A percentile compares a stretch with the other conserved stretches of the same genome.
Conservation (phyloP, 23 tunicate genomes). For the Ciona savignyi region DNA sequence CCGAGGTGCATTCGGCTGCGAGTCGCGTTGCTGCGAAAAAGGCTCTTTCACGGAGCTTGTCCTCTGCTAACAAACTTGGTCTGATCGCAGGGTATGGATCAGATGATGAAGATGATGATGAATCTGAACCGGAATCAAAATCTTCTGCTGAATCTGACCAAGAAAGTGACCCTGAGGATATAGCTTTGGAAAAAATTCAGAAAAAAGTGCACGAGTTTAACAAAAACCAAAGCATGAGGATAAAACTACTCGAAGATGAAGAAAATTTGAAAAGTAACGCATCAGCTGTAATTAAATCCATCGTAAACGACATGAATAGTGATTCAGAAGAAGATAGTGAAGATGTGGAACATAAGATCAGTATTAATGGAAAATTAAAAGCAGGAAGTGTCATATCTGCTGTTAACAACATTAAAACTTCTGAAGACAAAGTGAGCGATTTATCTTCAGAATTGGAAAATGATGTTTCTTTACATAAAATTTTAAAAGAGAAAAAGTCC, state of each 20-base stretch:
- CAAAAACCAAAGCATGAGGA: constrained; percentile 9
- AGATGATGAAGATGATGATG: constrained; percentile 15
- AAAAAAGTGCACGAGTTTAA: constrained; percentile 15
- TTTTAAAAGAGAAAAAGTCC: neutral
- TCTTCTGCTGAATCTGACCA: constrained; percentile 9
- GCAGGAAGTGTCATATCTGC: neutral
- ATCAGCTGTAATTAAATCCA: neutral
- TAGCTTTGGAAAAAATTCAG: constrained; percentile 1
- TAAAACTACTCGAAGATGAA: constrained; percentile 24
- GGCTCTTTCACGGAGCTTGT: neutral
- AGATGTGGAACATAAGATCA: neutral
- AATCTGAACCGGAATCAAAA: constrained; percentile 12
- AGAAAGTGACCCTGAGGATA: constrained; percentile 1
- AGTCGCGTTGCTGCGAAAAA: neutral
- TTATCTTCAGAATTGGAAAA: neutral
- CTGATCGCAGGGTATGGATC: constrained; percentile 32
- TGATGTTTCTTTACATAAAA: neutral
- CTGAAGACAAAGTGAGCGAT: neutral
- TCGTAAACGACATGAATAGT: neutral
- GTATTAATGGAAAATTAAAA: neutral
- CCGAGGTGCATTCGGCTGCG: constrained; percentile 5
- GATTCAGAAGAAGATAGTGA: neutral
- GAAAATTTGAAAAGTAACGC: neutral
- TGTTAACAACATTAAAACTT: too few relatives aligned
- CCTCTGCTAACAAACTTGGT: constrained; percentile 9